phyloP scores from a whole-genome alignment of 2,888 invertebrate genomes.

The Cylindroiulus punctatus region DNA sequence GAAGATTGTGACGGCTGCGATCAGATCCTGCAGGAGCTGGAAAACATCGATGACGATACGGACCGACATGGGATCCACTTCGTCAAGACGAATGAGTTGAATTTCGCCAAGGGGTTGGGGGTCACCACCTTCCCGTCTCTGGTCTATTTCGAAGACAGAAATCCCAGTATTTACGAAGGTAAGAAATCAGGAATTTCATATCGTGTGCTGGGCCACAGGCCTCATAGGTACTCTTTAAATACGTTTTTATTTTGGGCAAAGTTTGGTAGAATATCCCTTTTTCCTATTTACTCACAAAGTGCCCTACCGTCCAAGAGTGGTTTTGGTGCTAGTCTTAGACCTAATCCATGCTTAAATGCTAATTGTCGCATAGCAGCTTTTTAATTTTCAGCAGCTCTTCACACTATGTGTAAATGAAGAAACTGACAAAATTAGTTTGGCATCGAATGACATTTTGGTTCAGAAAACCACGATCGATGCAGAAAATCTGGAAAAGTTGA shows the following conservation, averaged over 20 bases:
- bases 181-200: slow-evolving; percentile 67
- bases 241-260: background rate
- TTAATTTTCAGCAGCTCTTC: too few relatives aligned
- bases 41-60: slow-evolving; percentile 76
- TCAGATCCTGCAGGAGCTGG: slow-evolving; percentile 85
- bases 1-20: slow-evolving; percentile 84
- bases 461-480: too few relatives aligned
- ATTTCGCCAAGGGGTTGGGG: slow-evolving; percentile 88
- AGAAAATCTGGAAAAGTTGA: too few relatives aligned
- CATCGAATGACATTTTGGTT: too few relatives aligned
- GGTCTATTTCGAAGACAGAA: slow-evolving; percentile 92
- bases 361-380: background rate
- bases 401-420: too few relatives aligned
- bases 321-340: background rate
- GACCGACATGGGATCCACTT: slow-evolving; percentile 93
- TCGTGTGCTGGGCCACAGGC: background rate
- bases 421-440: too few relatives aligned
- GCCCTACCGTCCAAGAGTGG: background rate
- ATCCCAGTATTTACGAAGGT: slow-evolving; percentile 95
- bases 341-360: background rate
- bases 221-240: too few relatives aligned
- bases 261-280: background rate
- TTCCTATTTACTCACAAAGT: background rate
- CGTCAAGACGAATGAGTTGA: slow-evolving; percentile 90
- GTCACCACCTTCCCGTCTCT: slow-evolving; percentile 91